These are phyloP conservation scores for Brienomyrus brachyistius DNA, from an alignment of 2,113 vertebrate species.

Conservation along the genomic window DNA sequence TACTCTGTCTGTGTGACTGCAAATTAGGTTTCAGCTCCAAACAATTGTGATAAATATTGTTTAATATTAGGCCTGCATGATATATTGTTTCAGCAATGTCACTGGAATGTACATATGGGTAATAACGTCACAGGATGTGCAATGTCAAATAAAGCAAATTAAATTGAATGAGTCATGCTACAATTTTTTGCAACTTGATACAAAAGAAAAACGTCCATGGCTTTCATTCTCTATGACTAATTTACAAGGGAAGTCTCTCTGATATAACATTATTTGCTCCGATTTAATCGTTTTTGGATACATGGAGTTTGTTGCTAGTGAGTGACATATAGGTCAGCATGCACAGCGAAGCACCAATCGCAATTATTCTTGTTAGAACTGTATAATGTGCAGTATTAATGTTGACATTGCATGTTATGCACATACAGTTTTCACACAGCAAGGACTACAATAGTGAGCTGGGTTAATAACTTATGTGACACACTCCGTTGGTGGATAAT, in stretches of 20 bases:
- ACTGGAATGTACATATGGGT: not conserved
- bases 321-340: no score
- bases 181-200: not conserved
- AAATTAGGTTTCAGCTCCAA: not conserved
- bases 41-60: not conserved
- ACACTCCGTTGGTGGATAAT: not conserved
- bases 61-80: not conserved
- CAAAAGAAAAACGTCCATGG: not conserved
- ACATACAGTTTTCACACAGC: no score
- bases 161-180: not conserved
- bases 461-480: not conserved
- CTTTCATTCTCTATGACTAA: not conserved
- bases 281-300: not conserved
- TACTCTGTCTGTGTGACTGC: not conserved
- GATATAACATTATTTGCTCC: not conserved
- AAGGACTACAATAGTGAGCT: not conserved
- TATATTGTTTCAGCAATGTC: not conserved
- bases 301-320: no score
- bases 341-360: no score
- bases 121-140: not conserved
- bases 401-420: no score
- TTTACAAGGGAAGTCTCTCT: not conserved
- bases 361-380: no score
- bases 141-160: not conserved
- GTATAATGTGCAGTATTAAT: no score